Base-by-base conservation (phyloP, 2,797 vertebrate species). In the Peromyscus nudipes region DNA sequence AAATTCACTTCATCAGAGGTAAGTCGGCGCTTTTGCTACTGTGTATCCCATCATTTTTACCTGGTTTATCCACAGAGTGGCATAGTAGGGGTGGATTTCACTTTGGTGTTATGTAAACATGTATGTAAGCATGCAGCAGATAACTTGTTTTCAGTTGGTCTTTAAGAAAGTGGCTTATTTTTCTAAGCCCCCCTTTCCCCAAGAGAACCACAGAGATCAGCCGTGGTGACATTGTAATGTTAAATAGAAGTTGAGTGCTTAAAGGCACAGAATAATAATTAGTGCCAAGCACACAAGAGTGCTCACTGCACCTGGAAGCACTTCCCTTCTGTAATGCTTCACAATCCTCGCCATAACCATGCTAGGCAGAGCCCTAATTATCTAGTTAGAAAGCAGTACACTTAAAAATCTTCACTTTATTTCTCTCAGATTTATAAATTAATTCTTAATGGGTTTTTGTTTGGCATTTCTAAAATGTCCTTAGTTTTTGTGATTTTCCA, bases 31-130 rank as follows among this genome's bases (percentile, higher is more conserved):
- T 75, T 93, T 60, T 55, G 4, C 55, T 40, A 5, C 27, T 55
- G 1, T 31, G 2, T 16, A 31, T 40, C 14, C 4, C 3, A 0
- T 14, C 11, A 11, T 16, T 34, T n/a, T 3, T 16, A 1, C 4
- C 14, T 69, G 40, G 3, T 49, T 34, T 62, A 14, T 31, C 43
- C 23, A 65, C 10, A 19, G 12, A 1, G 3, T 6, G 14, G 3
- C 14, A 1, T 46, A 4, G 8, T 14, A n/a, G 67, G 76, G 65
- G 43, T 25, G 23, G 60, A 82, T 43, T 49, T 16, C 21, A 9
- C 52, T 25, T n/a, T 23, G 34, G 21, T 82, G 34, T 37, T 85
- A 21, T 34, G 3, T 69, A 75, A 16, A 49, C 43, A 1, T 14
- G 4, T 6, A 75, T 43, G 27, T n/a, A 73, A 65, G 46, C 8